Evolutionary conservation across 2,888 invertebrate species (phyloP), one percentile per base, ranked within the genome.

Genomic region (Lydus trimaculatus): DNA sequence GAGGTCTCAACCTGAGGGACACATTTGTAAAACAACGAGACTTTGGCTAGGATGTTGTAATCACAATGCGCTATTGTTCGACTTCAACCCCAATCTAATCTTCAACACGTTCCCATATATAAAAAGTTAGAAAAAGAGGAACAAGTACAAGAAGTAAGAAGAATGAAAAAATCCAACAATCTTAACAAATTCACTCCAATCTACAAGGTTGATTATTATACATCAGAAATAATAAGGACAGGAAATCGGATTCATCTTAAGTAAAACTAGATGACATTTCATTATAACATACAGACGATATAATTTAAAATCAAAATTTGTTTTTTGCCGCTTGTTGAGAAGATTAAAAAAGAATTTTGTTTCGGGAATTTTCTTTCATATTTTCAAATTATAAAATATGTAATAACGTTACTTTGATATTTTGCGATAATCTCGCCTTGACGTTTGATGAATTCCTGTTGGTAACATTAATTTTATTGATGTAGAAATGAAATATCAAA

Each of bases 1-100:
- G 73, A 72, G 74, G 75, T 73, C 73, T 73, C 70, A 73, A 72
- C 75, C 76, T 74, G 61, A 69, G 76, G 75, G 76, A 76, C 76
- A 73, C 76, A 76, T 76, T 75, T 75, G 75, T 73, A 73, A 75
- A 74, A 73, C 74, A 74, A 72, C 73, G 66, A 63, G 66, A 60
- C 61, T 61, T 64, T 63, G 25, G 52, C 69, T 67, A 61, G 25
- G 58, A 58, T 60, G 64, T 23, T 67, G 70, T 69, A 73, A 74
- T 74, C 73, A 72, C 72, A 68, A 69, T 71, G 70, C 72, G 62
- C 59, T 39, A 62, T 33, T 61, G 56, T 69, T 60, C 65, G 33
- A 60, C 58, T 52, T 65, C 63, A 43, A n/a, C 33, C n/a, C 39
- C 69, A 64, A 63, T 72, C 63, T 69, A 67, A 72, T 64, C 64